Evolutionary conservation across 2,888 invertebrate species (phyloP).

Genomic region (Drosophila monieri): DNA sequence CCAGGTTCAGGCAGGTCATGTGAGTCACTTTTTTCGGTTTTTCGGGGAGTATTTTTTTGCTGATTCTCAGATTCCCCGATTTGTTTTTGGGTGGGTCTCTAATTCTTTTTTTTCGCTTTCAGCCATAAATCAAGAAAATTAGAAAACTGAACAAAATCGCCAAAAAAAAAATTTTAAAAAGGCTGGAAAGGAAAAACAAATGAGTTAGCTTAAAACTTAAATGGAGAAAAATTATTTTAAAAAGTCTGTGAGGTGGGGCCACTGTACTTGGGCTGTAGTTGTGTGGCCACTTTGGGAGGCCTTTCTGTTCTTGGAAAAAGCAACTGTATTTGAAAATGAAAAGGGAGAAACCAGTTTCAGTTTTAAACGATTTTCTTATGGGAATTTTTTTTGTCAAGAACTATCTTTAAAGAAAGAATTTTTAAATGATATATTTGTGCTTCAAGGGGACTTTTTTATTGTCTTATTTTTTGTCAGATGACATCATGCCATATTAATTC

Average conservation of each 20-base stretch:
- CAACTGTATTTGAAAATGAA: conserved; percentile 84
- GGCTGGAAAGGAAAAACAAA: conserved; percentile 11
- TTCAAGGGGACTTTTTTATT: conserved; percentile 1
- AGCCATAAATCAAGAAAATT: conserved; percentile 72
- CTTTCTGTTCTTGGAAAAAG: conserved; percentile 77
- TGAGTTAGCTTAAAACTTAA: not conserved
- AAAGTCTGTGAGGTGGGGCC: conserved; percentile 51
- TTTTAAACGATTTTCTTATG: conserved; percentile 22
- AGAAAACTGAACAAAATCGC: conserved; percentile 59
- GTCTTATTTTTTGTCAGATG: conserved; percentile 11
- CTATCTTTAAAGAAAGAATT: not conserved
- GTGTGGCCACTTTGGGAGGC: conserved; percentile 7
- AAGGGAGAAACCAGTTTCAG: conserved; percentile 76
- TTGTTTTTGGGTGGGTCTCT: conserved; percentile 17
- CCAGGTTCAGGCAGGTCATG: conserved; percentile 77
- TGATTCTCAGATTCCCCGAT: conserved; percentile 14
- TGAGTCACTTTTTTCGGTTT: conserved; percentile 59
- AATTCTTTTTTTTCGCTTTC: conserved; percentile 10
- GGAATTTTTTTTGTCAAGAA: not conserved
- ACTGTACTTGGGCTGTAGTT: conserved; percentile 1
- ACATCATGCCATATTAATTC: conserved; percentile 40
- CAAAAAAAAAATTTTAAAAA: conserved; percentile 3
- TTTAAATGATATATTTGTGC: not conserved
- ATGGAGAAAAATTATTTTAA: conserved; percentile 44
- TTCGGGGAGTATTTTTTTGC: not conserved